A percentile compares a stretch with the other conserved stretches of the same genome.
Evolutionary conservation across 1,140 invertebrate genomes (phyloP).

Genomic region (Pentalonia nigronervosa): DNA sequence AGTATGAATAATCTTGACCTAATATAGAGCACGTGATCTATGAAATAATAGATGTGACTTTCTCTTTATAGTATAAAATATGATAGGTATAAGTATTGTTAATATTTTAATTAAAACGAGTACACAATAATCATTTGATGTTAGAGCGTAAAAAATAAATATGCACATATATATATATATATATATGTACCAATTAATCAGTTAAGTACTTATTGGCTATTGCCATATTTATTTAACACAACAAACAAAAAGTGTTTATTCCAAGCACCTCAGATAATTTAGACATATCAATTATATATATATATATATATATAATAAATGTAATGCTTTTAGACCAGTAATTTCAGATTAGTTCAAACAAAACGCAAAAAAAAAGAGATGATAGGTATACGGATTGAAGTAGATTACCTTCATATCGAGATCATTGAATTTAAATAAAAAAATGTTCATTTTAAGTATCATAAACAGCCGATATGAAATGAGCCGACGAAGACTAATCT

Average conservation of each 20-base stretch:
- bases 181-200: no score
- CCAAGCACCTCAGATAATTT: not conserved
- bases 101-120: not conserved
- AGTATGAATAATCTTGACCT: slow-evolving; percentile 25
- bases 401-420: not conserved
- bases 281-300: not conserved
- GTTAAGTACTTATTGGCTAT: not conserved
- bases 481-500: not conserved
- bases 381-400: not conserved
- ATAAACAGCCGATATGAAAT: not conserved
- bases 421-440: not conserved
- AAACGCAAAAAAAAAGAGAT: not conserved
- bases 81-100: not conserved
- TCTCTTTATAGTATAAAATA: slow-evolving; percentile 17
- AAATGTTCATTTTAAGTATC: not conserved
- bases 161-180: no score
- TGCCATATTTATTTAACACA: not conserved
- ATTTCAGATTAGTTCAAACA: not conserved
- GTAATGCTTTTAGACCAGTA: not conserved
- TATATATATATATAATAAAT: not conserved
- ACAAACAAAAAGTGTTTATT: not conserved
- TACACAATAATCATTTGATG: not conserved
- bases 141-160: not conserved
- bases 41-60: slow-evolving; percentile 23
- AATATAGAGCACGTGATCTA: slow-evolving; percentile 21